A percentile compares a stretch with the other conserved stretches of the same genome.
Conservation (phyloP, 1,140 invertebrate species). For the Pachyrhynchus sulphureomaculatus region DNA sequence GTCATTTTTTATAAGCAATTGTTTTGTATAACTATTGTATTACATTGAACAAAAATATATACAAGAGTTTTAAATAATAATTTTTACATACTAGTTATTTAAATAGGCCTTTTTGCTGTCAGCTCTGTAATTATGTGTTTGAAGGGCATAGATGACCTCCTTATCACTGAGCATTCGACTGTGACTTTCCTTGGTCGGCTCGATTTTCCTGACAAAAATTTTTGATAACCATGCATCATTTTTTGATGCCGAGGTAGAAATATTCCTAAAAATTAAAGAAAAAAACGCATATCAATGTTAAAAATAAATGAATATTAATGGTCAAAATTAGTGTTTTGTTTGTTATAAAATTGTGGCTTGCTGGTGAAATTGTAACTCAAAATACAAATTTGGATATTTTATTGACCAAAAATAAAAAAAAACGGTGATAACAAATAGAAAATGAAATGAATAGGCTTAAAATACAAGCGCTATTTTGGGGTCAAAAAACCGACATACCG, state of each 20-base stretch:
- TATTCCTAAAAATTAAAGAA: conserved; percentile 46
- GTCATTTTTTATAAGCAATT: not conserved
- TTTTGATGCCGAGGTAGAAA: conserved; percentile 55
- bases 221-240: conserved; percentile 87
- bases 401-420: too few species aligned
- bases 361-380: too few species aligned
- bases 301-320: too few species aligned
- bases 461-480: not conserved
- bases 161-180: conserved; percentile 93
- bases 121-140: conserved; percentile 91
- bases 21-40: not conserved
- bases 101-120: conserved; percentile 84
- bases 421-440: not conserved
- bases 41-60: too few species aligned
- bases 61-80: not conserved
- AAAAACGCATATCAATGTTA: not conserved
- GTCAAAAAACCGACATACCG: not conserved
- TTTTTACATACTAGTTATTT: conserved; percentile 80
- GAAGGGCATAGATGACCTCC: conserved; percentile 90
- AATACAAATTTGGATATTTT: too few species aligned
- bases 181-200: conserved; percentile 93
- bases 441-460: not conserved
- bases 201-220: conserved; percentile 84
- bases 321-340: too few species aligned
- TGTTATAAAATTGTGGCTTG: too few species aligned